phyloP scores from a whole-genome alignment of 2,888 invertebrate genomes.

The Dynastes tityus region DNA sequence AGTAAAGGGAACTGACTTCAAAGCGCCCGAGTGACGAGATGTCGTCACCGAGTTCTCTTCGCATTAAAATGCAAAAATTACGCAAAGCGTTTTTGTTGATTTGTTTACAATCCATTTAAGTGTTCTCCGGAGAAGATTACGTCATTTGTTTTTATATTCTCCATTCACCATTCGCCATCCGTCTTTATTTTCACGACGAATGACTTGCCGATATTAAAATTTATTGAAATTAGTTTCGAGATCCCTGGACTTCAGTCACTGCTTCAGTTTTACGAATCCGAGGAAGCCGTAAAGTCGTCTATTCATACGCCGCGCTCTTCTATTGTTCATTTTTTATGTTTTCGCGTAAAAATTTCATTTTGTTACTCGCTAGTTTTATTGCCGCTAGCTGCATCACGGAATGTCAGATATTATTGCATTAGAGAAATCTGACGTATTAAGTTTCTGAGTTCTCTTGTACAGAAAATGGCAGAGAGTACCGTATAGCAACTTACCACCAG shows the following conservation, averaged over 20 bases:
- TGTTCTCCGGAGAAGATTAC: conserved; percentile 13
- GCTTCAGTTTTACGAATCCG: too few species aligned
- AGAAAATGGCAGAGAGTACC: too few species aligned
- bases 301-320: too few species aligned
- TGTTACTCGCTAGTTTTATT: too few species aligned
- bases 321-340: too few species aligned
- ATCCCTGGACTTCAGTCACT: neutral
- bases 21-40: conserved; percentile 30
- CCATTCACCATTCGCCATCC: neutral
- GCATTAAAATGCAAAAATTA: conserved; percentile 48
- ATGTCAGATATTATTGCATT: too few species aligned
- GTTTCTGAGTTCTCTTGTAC: too few species aligned
- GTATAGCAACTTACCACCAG: too few species aligned
- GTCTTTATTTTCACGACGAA: conserved; percentile 2
- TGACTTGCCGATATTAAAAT: conserved; percentile 13
- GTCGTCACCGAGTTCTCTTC: conserved; percentile 17
- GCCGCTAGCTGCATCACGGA: too few species aligned
- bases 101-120: conserved; percentile 50
- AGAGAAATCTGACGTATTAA: too few species aligned
- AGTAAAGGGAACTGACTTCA: conserved; percentile 37
- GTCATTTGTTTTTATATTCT: conserved; percentile 12
- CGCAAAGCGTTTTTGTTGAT: conserved; percentile 47
- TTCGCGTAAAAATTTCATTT: too few species aligned
- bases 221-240: conserved; percentile 21
- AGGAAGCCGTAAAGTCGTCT: too few species aligned